These are phyloP conservation scores for Malurus alboscapulatus DNA, from an alignment of 2,113 vertebrate genomes.

Conservation along the genomic window DNA sequence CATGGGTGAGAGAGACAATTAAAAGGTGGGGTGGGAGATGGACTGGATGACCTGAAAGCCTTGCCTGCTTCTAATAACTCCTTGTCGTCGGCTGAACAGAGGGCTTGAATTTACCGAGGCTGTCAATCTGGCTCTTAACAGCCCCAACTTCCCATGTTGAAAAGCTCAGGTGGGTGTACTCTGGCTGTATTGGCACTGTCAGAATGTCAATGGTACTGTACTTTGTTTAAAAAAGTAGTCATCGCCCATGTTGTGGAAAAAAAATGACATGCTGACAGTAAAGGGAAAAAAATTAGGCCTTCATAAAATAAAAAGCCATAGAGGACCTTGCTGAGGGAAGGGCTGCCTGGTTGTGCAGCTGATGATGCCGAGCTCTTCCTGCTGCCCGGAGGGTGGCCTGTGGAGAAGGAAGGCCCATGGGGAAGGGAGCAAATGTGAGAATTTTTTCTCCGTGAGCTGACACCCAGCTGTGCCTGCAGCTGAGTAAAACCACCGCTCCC, in stretches of 20 bases:
- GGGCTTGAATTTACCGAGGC: neutral
- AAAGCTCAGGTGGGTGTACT: conserved; percentile 45
- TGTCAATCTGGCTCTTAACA: conserved; percentile 52
- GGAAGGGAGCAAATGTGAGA: neutral
- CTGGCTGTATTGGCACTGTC: conserved; percentile 33
- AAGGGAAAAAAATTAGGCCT: conserved; percentile 4
- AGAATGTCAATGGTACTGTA: conserved; percentile 21
- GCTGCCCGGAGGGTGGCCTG: neutral
- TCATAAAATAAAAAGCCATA: neutral
- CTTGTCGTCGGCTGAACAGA: neutral
- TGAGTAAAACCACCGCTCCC: neutral
- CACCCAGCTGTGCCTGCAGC: neutral
- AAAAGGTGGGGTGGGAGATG: conserved; percentile 51
- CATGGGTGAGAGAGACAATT: conserved; percentile 57
- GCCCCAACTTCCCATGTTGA: neutral
- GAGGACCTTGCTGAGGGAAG: neutral
- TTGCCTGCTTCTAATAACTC: conserved; percentile 48
- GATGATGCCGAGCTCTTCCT: neutral
- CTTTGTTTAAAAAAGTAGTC: conserved; percentile 22
- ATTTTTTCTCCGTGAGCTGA: neutral
- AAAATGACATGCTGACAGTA: conserved; percentile 40
- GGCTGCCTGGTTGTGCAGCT: neutral
- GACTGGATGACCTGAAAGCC: conserved; percentile 48
- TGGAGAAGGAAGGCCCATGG: neutral
- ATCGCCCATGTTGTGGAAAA: neutral